Base-by-base conservation (phyloP, 2,888 invertebrate species). In the Cheilosia grossa region DNA sequence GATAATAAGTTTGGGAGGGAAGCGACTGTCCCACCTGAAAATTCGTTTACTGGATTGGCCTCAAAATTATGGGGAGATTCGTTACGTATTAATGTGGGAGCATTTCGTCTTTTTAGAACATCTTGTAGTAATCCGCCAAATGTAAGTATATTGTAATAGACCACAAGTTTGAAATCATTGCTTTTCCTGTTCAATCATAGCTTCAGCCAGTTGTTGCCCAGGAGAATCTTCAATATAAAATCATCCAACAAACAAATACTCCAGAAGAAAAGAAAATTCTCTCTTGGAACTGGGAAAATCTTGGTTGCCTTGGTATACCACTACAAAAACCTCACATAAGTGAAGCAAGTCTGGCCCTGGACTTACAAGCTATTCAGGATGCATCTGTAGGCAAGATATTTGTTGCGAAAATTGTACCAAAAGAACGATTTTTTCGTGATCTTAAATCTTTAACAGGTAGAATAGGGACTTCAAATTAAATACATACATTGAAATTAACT, bases 371-470 rank as follows among this genome's bases (percentile, higher is more conserved):
- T 58, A 40, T 88, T 17, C 66, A 88, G n/a, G 75, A 87, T 54
- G 74, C 87, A 42, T 69, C 66, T 15, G 82, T 87, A 10, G 88
- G 87, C 0, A 33, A 54, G 17, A 5, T 49, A 30, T 89, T 88
- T 64, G 77, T 80, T 58, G 88, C 88, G 4, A 89, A 89, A 73
- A 67, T 89, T 21, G 82, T 89, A 7, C 67, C 59, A 4, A 56
- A 87, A 42, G 42, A 87, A 1, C 56, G 82, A 30, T 89, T 92
- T 42, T 80, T 91, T 2, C 87, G 88, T 1, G 90, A 91, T 79
- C 69, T 92, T 0, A 91, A 91, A 63, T 88, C 88, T 19, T 87
- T 89, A 42, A 88, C 89, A 47, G 89, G 90, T 90, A 61, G 17
- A 54, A 1, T 90, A 53, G 19, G 47, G 1, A 10, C 37, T 10